Evolutionary conservation across 2,797 vertebrate genomes (phyloP), one percentile per base, ranked within the genome.

Genomic region (Clarias pachynema): DNA sequence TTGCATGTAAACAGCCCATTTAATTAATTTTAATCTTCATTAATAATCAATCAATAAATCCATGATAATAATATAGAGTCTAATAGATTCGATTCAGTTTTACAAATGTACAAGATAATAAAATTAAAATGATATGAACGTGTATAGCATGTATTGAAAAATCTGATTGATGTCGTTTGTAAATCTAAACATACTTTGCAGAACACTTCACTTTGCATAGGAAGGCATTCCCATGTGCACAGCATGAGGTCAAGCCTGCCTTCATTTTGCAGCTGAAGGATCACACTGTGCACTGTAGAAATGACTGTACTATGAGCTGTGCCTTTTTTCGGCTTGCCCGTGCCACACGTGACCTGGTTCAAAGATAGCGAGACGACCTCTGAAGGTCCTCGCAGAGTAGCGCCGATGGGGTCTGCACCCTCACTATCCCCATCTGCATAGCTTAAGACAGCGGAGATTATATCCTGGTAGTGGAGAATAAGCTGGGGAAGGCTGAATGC

Each of bases 251-350:
- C 2, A 90, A 91, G n/a, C 94, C 92, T 0, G 66, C 31, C 44
- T 95, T 95, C 89, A 89, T 93, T 29, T 29, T 89, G 56, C 92
- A 34, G 0, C 86, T 94, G 88, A 95, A 93, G 87, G 89, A 93
- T 72, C 94, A 92, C 56, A 88, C 85, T 0, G 87, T 91, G 59
- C 65, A 89, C 79, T 73, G 70, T 0, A 91, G 92, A 59, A 90
- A 92, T 0, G 87, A 94, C 89, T 94, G 91, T 74, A 88, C 90
- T 82, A 91, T 92, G 93, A 95, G 91, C 88, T 95, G 75, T 2
- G 91, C 94, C 90, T 34, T 94, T 94, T 83, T 89, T 92, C 63
- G 92, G 93, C 80, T 91, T 80, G 63, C 92, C 92, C 1, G 84
- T 88, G 12, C 91, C 91, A n/a, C 82, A 87, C 8, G 89, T 92